Conservation (phyloP, 2,113 vertebrate genomes). For the Pelvicachromis taeniatus region DNA sequence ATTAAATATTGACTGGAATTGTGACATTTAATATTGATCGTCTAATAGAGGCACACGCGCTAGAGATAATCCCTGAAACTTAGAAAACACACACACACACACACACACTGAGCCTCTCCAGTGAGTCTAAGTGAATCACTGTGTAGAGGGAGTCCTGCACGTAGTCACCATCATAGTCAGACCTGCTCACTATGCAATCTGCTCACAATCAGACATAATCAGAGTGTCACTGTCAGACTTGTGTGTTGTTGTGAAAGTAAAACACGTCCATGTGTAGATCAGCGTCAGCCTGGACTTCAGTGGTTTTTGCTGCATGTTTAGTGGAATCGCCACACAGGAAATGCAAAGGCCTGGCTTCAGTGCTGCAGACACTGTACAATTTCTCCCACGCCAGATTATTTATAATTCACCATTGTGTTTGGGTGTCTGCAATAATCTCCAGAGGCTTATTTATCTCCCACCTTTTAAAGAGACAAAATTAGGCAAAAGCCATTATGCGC, state of each 20-base stretch:
- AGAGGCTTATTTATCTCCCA: constrained; percentile 18
- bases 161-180: background rate
- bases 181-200: constrained; percentile 53
- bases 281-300: background rate
- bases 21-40: constrained; percentile 61
- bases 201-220: constrained; percentile 22
- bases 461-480: constrained; percentile 33
- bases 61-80: background rate
- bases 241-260: constrained; percentile 46
- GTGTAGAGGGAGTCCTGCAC: background rate
- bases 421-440: constrained; percentile 16
- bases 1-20: constrained; percentile 61
- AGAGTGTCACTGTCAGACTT: constrained; percentile 11
- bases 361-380: constrained; percentile 10
- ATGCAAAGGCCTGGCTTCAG: background rate
- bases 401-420: constrained; percentile 28
- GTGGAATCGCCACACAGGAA: background rate
- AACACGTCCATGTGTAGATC: constrained; percentile 44
- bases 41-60: constrained; percentile 44
- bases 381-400: constrained; percentile 34
- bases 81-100: background rate
- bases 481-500: background rate
- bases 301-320: background rate
- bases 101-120: background rate
- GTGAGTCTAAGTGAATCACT: background rate